Evolutionary conservation across 2,797 vertebrate genomes (phyloP).

Genomic region (Scyliorhinus canicula): DNA sequence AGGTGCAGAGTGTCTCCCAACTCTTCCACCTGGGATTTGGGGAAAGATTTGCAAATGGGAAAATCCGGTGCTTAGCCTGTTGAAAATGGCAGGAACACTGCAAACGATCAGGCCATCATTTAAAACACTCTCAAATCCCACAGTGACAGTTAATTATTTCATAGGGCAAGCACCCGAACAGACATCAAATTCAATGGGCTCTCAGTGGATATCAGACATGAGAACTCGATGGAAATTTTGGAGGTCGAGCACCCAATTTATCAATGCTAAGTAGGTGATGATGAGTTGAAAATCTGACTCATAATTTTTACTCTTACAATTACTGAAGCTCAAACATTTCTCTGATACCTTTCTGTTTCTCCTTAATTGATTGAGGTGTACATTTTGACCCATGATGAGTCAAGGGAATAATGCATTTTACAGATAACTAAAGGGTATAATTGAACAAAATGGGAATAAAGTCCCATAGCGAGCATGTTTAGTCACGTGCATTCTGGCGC

Average conservation of each 20-base stretch:
- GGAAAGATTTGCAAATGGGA: neutral
- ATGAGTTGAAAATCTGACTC: neutral
- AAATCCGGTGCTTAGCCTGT: neutral
- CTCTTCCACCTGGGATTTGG: neutral
- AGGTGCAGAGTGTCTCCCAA: neutral
- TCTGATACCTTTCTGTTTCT: neutral
- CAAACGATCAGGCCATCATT: no score
- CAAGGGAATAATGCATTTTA: neutral
- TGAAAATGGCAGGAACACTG: neutral
- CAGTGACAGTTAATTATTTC: neutral
- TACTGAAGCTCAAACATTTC: neutral
- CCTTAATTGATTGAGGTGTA: neutral
- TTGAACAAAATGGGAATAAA: no score
- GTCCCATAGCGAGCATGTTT: no score
- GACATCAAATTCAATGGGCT: neutral
- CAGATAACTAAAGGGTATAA: no score
- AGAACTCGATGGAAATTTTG: neutral
- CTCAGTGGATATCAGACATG: neutral
- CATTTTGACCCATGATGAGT: neutral
- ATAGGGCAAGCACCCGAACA: neutral
- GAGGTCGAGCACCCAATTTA: neutral
- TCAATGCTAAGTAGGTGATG: neutral
- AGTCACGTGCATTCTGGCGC: no score
- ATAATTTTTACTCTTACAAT: neutral
- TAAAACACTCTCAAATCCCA: neutral